Percentiles rank a stretch among this genome's conserved stretches.
These are phyloP conservation scores for Sesamia nonagrioides DNA, from an alignment of 1,140 invertebrate genomes.

Conservation along the genomic window DNA sequence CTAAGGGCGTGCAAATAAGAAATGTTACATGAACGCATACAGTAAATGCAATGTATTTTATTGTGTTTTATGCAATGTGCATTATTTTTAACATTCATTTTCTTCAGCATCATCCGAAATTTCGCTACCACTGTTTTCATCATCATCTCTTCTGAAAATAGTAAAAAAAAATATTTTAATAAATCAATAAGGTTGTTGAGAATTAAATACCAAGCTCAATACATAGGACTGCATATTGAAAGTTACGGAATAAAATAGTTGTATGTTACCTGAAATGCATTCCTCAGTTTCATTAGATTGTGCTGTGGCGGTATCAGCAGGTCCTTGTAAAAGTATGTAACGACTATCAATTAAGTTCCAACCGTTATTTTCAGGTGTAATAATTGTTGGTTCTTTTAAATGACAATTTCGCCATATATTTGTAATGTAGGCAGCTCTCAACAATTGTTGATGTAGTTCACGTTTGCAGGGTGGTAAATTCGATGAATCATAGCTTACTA, in stretches of 20 bases:
- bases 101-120: conserved; percentile 4
- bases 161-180: no score
- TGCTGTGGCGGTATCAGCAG: no score
- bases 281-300: no score
- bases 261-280: no score
- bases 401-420: conserved; percentile 59
- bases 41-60: no score
- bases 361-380: conserved; percentile 53
- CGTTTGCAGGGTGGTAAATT: conserved; percentile 59
- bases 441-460: conserved; percentile 60
- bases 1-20: background rate
- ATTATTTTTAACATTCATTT: background rate
- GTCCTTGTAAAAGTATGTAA: conserved; percentile 13
- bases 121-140: background rate
- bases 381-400: conserved; percentile 54
- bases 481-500: conserved; percentile 61
- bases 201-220: no score
- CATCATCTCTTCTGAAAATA: no score
- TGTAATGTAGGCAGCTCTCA: conserved; percentile 56
- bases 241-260: no score
- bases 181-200: background rate
- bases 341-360: conserved; percentile 56
- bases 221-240: no score
- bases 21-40: no score
- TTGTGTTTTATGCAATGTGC: no score